phyloP scores from a whole-genome alignment of 2,888 invertebrate species.

The Rapana venosa region DNA sequence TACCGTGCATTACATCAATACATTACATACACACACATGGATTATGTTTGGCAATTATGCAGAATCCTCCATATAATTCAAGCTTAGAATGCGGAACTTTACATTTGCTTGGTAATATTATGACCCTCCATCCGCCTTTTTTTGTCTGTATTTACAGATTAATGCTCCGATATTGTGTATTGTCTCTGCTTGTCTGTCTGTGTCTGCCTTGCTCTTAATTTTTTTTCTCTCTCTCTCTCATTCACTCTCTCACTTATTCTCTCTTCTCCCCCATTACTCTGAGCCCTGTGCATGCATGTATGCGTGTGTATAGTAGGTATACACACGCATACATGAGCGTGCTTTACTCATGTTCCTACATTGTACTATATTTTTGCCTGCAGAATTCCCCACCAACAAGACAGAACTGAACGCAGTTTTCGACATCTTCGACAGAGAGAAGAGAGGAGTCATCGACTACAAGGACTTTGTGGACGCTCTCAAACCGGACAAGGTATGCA shows the following conservation, averaged over 20 bases:
- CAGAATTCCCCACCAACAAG: conserved; percentile 77
- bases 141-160: neutral
- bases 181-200: neutral
- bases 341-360: neutral
- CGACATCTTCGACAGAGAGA: conserved; percentile 76
- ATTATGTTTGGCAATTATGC: too few relatives aligned
- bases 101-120: too few relatives aligned
- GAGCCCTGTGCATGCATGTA: neutral
- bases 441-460: conserved; percentile 74
- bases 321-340: neutral
- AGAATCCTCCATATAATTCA: too few relatives aligned
- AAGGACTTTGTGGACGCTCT: conserved; percentile 77
- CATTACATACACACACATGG: too few relatives aligned
- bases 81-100: too few relatives aligned
- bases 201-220: neutral
- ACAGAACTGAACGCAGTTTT: conserved; percentile 78
- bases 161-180: too few relatives aligned
- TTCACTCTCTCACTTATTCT: neutral
- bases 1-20: too few relatives aligned
- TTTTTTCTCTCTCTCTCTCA: neutral
- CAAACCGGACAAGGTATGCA: conserved; percentile 73
- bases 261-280: neutral
- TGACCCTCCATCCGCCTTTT: too few relatives aligned
- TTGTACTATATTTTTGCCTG: conserved; percentile 32
- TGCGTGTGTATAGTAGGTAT: neutral